These are phyloP conservation scores for Rhogogaster chlorosoma DNA, from an alignment of 2,888 invertebrate species.

Conservation along the genomic window DNA sequence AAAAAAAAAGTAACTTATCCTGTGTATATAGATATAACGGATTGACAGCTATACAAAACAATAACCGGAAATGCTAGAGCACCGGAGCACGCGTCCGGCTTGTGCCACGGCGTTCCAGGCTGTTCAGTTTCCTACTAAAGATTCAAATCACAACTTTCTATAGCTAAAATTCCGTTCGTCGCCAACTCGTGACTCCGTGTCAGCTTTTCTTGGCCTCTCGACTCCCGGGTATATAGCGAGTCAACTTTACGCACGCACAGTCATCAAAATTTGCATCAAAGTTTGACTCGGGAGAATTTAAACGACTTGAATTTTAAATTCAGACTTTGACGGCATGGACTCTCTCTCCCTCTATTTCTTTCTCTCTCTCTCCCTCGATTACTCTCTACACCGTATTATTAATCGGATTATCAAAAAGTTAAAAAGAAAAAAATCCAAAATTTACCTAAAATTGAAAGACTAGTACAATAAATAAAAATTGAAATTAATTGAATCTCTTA, in stretches of 20 bases:
- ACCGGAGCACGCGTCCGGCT: slow-evolving; percentile 49
- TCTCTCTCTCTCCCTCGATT: background rate
- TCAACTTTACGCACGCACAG: slow-evolving; percentile 42
- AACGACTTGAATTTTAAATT: slow-evolving; percentile 40
- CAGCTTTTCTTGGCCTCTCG: slow-evolving; percentile 21
- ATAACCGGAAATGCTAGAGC: slow-evolving; percentile 48
- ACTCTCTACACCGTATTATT: background rate
- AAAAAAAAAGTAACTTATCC: background rate
- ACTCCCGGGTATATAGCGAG: background rate
- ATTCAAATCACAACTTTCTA: slow-evolving; percentile 37
- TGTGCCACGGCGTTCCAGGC: slow-evolving; percentile 44
- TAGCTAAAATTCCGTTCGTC: slow-evolving; percentile 33
- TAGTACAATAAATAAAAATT: background rate
- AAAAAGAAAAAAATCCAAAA: background rate
- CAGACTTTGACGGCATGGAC: background rate
- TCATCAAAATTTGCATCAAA: slow-evolving; percentile 27
- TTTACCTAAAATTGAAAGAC: background rate
- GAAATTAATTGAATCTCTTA: background rate
- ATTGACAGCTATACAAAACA: slow-evolving; percentile 34
- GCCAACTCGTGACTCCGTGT: slow-evolving; percentile 12
- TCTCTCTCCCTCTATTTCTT: background rate
- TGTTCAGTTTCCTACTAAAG: slow-evolving; percentile 31
- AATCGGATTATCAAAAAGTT: background rate
- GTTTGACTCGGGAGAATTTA: slow-evolving; percentile 24
- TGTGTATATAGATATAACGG: background rate